Evolutionary conservation across 1,140 invertebrate genomes (phyloP).

Genomic region (Parapsyche elsis): DNA sequence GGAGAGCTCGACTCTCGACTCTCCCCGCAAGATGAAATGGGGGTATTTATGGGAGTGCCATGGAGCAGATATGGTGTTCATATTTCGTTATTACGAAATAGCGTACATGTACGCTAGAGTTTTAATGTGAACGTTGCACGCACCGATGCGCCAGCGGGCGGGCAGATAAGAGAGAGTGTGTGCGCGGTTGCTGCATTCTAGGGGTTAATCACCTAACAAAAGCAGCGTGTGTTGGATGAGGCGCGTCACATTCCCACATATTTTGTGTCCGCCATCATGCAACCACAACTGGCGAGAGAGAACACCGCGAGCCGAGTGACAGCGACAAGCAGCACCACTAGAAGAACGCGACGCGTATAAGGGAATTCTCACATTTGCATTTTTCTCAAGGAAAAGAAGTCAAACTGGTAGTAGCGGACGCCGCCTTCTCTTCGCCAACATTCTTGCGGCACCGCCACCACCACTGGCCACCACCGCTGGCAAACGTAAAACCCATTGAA

Average conservation of each 20-base stretch:
- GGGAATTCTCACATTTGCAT: conserved; percentile 53
- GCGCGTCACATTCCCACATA: conserved; percentile 27
- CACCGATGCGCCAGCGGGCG: not conserved
- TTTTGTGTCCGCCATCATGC: not conserved
- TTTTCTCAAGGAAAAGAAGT: conserved; percentile 55
- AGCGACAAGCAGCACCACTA: not conserved
- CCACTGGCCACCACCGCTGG: not conserved
- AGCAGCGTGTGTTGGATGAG: not conserved
- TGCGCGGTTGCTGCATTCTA: not conserved
- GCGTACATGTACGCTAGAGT: too few species aligned
- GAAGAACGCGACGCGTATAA: conserved; percentile 8
- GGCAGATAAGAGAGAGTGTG: conserved; percentile 10
- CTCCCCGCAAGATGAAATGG: too few species aligned
- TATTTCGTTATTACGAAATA: too few species aligned
- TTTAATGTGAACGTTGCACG: not conserved
- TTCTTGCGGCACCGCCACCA: conserved; percentile 17
- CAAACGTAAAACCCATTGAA: conserved; percentile 32
- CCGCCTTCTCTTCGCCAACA: conserved; percentile 40
- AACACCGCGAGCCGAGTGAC: conserved; percentile 3
- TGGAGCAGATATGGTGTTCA: too few species aligned
- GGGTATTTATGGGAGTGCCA: too few species aligned
- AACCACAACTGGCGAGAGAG: not conserved
- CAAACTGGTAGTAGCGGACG: conserved; percentile 46
- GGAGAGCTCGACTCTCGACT: too few species aligned
- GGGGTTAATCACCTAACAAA: conserved; percentile 31